Percentiles rank a stretch among this genome's conserved stretches.
Conservation (phyloP, 2,888 invertebrate species). For the Noctua janthina region DNA sequence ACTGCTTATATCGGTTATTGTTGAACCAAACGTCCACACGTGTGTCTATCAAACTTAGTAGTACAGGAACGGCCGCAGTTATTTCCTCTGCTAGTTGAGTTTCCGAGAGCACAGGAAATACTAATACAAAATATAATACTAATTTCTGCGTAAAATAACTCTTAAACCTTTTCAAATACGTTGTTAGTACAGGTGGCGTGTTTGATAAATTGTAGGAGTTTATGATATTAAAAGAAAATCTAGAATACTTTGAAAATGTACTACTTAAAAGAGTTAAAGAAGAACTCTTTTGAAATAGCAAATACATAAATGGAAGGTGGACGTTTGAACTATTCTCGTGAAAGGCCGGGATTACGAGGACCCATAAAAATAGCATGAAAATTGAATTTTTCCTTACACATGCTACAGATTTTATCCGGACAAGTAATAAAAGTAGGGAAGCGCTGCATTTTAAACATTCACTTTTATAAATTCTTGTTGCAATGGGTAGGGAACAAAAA, state of each 20-base stretch:
- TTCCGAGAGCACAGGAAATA: slow-evolving; percentile 14
- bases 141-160: neutral
- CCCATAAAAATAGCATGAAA: neutral
- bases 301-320: neutral
- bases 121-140: neutral
- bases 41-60: slow-evolving; percentile 9
- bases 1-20: neutral
- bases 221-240: neutral
- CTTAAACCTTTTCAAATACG: slow-evolving; percentile 8
- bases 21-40: neutral
- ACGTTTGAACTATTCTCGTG: neutral
- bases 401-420: neutral
- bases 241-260: neutral
- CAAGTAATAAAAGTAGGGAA: neutral
- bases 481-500: slow-evolving; percentile 7
- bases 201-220: neutral
- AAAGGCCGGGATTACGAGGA: slow-evolving; percentile 9
- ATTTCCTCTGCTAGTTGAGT: slow-evolving; percentile 24
- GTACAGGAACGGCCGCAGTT: slow-evolving; percentile 10
- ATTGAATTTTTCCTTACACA: slow-evolving; percentile 10
- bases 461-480: neutral
- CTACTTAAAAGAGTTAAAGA: neutral
- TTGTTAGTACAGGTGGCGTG: neutral
- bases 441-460: slow-evolving; percentile 11
- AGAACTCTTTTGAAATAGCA: neutral